Percentiles rank a stretch among this genome's conserved stretches.
Conservation (phyloP, 2,113 vertebrate species). For the Pheucticus melanocephalus region DNA sequence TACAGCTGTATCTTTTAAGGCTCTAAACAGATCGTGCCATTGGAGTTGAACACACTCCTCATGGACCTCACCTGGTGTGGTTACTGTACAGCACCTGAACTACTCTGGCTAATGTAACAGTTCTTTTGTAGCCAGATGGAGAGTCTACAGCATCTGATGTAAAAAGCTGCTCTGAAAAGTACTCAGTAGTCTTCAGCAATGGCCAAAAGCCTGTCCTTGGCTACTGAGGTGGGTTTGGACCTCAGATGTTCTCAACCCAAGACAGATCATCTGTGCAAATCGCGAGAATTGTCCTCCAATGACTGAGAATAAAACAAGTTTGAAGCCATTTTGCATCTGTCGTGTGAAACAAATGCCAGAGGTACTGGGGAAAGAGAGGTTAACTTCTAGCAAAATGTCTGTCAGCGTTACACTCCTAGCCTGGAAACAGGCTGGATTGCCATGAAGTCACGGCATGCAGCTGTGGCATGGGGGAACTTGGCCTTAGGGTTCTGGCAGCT, state of each 20-base stretch:
- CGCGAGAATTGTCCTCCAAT: not conserved
- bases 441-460: slow-evolving; percentile 6
- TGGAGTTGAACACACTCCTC: not conserved
- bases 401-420: not conserved
- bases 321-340: not conserved
- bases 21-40: not conserved
- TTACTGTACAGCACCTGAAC: not conserved
- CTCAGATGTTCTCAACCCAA: not conserved
- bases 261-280: not conserved
- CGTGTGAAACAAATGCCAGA: not conserved
- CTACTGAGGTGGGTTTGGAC: not conserved
- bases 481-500: slow-evolving; percentile 2
- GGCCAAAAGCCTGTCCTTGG: not conserved
- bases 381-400: not conserved
- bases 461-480: slow-evolving; percentile 28
- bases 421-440: slow-evolving; percentile 16
- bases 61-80: not conserved
- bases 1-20: not conserved
- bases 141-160: not conserved
- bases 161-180: not conserved
- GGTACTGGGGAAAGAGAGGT: not conserved
- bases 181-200: not conserved
- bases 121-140: not conserved
- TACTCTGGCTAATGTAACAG: not conserved
- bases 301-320: not conserved